Percentiles rank a stretch among this genome's conserved stretches.
phyloP scores from a whole-genome alignment of 2,113 vertebrate genomes.

The Pongo abelii region DNA sequence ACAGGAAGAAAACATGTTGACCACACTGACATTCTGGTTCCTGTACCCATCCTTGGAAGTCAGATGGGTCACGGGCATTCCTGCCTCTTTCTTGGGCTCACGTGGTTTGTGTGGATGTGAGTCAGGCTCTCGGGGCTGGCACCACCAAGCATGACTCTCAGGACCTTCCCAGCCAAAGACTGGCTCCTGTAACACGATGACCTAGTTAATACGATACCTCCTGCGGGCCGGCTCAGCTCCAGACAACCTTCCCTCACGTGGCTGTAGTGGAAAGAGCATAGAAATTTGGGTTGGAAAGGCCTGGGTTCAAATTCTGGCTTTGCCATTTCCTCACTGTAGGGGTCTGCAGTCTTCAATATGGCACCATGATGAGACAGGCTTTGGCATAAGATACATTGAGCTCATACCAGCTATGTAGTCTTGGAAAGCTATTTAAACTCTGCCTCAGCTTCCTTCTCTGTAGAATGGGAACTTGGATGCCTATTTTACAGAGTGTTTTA shows the following conservation, averaged over 20 bases:
- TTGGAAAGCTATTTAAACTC: background rate
- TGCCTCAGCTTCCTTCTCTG: background rate
- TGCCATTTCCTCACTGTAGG: background rate
- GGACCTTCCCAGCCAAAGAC: background rate
- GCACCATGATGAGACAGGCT: background rate
- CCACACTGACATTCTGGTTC: background rate
- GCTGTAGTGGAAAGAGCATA: background rate
- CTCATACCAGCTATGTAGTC: accelerated
- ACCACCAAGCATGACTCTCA: background rate
- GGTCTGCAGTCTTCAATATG: accelerated
- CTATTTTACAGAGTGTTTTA: background rate
- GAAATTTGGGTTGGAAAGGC: background rate
- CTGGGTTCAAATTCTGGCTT: background rate
- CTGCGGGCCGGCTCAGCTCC: background rate
- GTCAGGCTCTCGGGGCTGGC: background rate
- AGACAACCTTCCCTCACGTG: background rate
- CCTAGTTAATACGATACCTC: background rate
- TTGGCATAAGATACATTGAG: accelerated
- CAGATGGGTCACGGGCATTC: too few relatives aligned
- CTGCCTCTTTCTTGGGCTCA: background rate
- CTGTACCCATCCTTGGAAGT: background rate
- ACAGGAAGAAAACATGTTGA: background rate
- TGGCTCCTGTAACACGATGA: background rate
- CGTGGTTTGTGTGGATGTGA: background rate
- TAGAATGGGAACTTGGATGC: background rate